Conservation (phyloP, 92 coral and sea anemone species). For the Zoanthus gigantus region DNA sequence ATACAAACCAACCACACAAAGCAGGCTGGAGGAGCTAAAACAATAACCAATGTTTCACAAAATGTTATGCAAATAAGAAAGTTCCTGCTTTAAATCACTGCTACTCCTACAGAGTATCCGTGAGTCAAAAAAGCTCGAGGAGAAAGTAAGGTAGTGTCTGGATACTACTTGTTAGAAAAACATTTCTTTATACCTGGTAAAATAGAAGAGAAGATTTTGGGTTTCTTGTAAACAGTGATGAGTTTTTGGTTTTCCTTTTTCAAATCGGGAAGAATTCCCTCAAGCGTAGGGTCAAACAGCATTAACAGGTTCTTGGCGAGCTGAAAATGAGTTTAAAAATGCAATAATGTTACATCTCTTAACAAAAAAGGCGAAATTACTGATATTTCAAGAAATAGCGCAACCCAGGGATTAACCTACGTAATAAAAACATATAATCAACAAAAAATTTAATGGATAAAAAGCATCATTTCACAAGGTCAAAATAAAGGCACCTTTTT, state of each 20-base stretch:
- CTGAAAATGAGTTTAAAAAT: conserved; percentile 34
- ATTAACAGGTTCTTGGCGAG: conserved; percentile 89
- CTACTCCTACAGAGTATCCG: no score
- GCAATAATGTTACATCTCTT: no score
- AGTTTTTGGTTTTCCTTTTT: conserved; percentile 76
- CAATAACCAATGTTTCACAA: no score
- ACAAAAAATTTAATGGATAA: neutral
- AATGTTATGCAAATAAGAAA: no score
- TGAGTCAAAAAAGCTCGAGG: no score
- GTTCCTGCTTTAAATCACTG: no score
- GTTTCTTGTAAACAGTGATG: conserved; percentile 87
- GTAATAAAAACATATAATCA: neutral
- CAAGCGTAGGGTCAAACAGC: conserved; percentile 96
- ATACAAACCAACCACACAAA: no score
- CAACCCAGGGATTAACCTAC: neutral
- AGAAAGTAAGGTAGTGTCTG: no score
- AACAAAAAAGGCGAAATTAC: no score
- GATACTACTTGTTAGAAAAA: neutral
- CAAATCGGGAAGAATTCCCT: conserved; percentile 74
- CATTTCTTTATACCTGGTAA: conserved; percentile 75
- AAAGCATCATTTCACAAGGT: neutral
- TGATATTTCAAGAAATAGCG: no score
- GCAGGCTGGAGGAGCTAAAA: no score
- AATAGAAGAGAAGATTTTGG: conserved; percentile 79
- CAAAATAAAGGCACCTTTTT: no score